phyloP scores from a whole-genome alignment of 2,797 vertebrate species.

The Parauchenoglanis ngamensis region DNA sequence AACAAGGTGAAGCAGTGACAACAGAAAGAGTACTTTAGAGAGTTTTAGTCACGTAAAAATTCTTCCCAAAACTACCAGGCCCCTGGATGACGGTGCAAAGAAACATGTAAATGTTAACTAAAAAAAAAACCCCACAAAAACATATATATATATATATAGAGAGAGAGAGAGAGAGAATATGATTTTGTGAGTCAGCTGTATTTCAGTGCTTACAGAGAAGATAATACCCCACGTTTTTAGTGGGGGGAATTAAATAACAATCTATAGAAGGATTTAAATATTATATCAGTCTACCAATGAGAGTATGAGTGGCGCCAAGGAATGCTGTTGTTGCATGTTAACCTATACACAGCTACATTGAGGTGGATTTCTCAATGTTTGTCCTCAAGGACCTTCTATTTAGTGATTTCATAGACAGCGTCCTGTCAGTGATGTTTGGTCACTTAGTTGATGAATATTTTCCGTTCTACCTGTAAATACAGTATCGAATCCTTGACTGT shows the following conservation, averaged over 20 bases:
- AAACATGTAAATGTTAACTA: slow-evolving; percentile 52
- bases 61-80: slow-evolving; percentile 57
- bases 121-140: slow-evolving; percentile 2
- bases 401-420: slow-evolving; percentile 63
- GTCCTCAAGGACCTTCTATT: slow-evolving; percentile 75
- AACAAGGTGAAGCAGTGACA: slow-evolving; percentile 72
- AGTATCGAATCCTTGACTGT: slow-evolving; percentile 68
- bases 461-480: slow-evolving; percentile 69
- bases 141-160: slow-evolving; percentile 38
- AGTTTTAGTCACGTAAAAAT: slow-evolving; percentile 58
- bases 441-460: slow-evolving; percentile 47
- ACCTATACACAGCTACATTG: slow-evolving; percentile 75
- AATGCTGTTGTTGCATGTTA: slow-evolving; percentile 80
- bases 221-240: slow-evolving; percentile 64
- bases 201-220: slow-evolving; percentile 62
- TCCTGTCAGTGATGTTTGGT: slow-evolving; percentile 60
- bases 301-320: slow-evolving; percentile 74
- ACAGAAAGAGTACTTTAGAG: slow-evolving; percentile 60
- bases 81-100: slow-evolving; percentile 63
- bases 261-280: slow-evolving; percentile 63
- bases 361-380: slow-evolving; percentile 75
- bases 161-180: slow-evolving; percentile 54
- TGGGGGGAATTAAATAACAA: slow-evolving; percentile 63
- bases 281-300: slow-evolving; percentile 63
- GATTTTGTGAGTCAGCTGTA: slow-evolving; percentile 68